Evolutionary conservation across 2,888 invertebrate species (phyloP).

Genomic region (Trissolcus brochymenae): DNA sequence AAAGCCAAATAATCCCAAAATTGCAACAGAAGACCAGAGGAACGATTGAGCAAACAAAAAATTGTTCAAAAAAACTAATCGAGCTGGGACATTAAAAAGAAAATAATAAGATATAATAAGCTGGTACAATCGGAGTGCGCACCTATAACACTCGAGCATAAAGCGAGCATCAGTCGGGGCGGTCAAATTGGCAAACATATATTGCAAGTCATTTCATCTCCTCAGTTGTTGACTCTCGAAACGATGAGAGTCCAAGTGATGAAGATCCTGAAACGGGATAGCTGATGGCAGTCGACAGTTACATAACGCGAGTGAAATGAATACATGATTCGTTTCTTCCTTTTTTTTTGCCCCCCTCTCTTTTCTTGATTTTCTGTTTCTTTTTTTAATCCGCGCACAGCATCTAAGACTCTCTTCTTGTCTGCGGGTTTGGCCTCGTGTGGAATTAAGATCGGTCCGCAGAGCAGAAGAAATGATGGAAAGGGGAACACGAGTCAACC

Average conservation of each 20-base stretch:
- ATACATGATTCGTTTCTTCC: constrained; percentile 15
- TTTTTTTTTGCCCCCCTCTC: constrained; percentile 9
- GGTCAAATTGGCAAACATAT: background rate
- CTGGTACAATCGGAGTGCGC: too few species aligned
- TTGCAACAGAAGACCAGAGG: too few species aligned
- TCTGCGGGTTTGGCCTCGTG: too few species aligned
- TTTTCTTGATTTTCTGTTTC: constrained; percentile 2
- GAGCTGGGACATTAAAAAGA: too few species aligned
- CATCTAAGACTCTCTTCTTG: too few species aligned
- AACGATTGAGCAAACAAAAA: too few species aligned
- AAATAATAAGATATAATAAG: too few species aligned
- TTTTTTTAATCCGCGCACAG: background rate
- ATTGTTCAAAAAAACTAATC: too few species aligned
- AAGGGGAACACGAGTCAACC: too few species aligned
- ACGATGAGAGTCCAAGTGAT: constrained; percentile 8
- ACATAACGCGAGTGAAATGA: constrained; percentile 33
- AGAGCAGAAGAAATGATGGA: background rate
- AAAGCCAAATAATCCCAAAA: background rate
- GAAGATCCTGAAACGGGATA: constrained; percentile 50
- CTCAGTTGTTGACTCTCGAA: constrained; percentile 10
- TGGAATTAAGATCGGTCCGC: too few species aligned
- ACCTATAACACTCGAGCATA: too few species aligned
- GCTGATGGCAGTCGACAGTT: constrained; percentile 44
- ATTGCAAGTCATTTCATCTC: constrained; percentile 36
- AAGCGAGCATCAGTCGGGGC: background rate